Conservation (phyloP, 53 echinoderm and acorn worm genomes). For the Holothuria leucospilota region DNA sequence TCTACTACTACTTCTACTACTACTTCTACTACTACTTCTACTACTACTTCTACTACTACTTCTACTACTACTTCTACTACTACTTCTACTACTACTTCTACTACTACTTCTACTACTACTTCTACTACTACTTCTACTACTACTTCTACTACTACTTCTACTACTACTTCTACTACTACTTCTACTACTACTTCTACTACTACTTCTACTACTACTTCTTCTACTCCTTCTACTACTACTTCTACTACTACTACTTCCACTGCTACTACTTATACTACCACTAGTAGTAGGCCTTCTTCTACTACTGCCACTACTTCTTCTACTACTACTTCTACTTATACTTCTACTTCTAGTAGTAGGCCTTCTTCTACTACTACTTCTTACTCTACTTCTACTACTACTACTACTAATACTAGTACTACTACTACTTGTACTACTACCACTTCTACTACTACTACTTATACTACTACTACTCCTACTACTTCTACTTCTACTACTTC, state of each 20-base stretch:
- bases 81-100: background rate
- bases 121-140: background rate
- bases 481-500: no score
- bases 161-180: background rate
- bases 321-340: background rate
- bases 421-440: background rate
- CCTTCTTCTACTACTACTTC: no score
- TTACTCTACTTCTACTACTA: background rate
- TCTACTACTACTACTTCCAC: background rate
- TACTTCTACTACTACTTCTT: background rate
- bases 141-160: background rate
- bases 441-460: no score
- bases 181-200: background rate
- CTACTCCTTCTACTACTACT: background rate
- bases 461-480: no score
- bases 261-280: background rate
- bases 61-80: background rate
- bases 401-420: no score
- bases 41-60: background rate
- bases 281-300: background rate
- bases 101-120: background rate
- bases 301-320: background rate
- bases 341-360: no score
- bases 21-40: background rate
- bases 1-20: conserved; percentile 31